These are phyloP conservation scores for Xiphophorus maculatus DNA, from an alignment of 2,113 vertebrate species.

Conservation along the genomic window DNA sequence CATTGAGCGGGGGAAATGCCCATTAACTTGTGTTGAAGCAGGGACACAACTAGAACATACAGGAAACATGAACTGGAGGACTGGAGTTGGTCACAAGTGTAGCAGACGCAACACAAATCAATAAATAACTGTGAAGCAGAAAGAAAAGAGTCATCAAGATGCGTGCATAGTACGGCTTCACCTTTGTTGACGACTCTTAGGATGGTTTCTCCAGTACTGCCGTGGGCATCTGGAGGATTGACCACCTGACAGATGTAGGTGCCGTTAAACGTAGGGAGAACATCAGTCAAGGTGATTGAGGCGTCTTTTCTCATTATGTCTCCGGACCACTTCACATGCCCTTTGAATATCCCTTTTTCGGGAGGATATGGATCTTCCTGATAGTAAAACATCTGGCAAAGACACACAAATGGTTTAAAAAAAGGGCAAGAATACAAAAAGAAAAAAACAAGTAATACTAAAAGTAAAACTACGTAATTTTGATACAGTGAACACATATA, in stretches of 20 bases:
- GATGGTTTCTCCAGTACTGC: constrained; percentile 80
- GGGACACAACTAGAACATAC: too few species aligned
- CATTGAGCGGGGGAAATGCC: too few species aligned
- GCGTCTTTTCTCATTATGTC: constrained; percentile 77
- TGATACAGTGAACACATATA: neutral
- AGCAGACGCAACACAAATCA: too few species aligned
- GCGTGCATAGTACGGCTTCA: constrained; percentile 37
- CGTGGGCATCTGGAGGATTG: constrained; percentile 89
- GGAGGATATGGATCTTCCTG: constrained; percentile 73
- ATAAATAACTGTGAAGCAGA: too few species aligned
- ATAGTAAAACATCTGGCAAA: constrained; percentile 85
- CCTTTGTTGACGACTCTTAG: constrained; percentile 82
- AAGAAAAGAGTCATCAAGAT: neutral
- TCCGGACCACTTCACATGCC: constrained; percentile 86
- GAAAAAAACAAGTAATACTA: neutral
- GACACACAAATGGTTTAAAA: constrained; percentile 6
- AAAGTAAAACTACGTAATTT: neutral
- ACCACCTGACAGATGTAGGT: constrained; percentile 90
- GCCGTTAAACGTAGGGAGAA: constrained; percentile 88
- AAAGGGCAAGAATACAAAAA: neutral
- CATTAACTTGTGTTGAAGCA: too few species aligned
- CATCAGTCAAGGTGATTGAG: constrained; percentile 84
- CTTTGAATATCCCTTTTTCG: constrained; percentile 78
- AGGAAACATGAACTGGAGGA: too few species aligned
- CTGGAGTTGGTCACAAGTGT: too few species aligned